phyloP scores from a whole-genome alignment of 2,113 vertebrate genomes.

The Lepisosteus osseus region DNA sequence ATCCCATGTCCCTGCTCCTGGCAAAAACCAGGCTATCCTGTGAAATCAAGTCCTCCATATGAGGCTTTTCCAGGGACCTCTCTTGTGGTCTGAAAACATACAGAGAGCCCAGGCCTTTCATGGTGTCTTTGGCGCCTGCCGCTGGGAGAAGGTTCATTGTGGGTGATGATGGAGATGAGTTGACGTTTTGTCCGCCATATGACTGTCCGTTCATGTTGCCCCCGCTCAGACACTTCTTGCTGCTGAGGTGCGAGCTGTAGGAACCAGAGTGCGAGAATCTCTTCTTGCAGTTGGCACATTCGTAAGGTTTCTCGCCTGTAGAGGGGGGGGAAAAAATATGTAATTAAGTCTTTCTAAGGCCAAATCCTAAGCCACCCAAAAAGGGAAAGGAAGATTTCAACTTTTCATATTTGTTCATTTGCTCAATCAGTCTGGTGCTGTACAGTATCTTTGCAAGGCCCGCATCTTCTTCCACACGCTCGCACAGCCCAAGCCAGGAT shows the following conservation, averaged over 20 bases:
- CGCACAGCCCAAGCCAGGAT: too few relatives aligned
- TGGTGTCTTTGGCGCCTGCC: constrained; percentile 41
- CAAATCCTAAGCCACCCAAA: background rate
- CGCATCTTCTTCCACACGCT: too few relatives aligned
- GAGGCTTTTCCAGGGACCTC: constrained; percentile 19
- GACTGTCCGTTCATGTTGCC: constrained; percentile 53
- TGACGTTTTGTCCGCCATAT: constrained; percentile 43
- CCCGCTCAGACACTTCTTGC: constrained; percentile 69
- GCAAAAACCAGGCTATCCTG: background rate
- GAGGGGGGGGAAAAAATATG: background rate
- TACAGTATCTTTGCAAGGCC: too few relatives aligned
- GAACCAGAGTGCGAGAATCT: constrained; percentile 78
- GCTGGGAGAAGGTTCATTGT: constrained; percentile 13
- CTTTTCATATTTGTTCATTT: too few relatives aligned
- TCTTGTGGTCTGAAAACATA: constrained; percentile 38
- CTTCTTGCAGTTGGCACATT: constrained; percentile 76
- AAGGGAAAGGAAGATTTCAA: too few relatives aligned
- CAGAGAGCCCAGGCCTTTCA: constrained; percentile 37
- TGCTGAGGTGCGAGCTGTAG: constrained; percentile 79
- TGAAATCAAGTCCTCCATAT: constrained; percentile 31
- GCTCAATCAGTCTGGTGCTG: too few relatives aligned
- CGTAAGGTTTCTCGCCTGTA: constrained; percentile 76
- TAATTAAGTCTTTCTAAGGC: background rate
- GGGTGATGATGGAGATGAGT: constrained; percentile 55
- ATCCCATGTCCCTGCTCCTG: background rate